Base-by-base conservation (phyloP, 2,797 vertebrate genomes). In the Clarias fuscus region DNA sequence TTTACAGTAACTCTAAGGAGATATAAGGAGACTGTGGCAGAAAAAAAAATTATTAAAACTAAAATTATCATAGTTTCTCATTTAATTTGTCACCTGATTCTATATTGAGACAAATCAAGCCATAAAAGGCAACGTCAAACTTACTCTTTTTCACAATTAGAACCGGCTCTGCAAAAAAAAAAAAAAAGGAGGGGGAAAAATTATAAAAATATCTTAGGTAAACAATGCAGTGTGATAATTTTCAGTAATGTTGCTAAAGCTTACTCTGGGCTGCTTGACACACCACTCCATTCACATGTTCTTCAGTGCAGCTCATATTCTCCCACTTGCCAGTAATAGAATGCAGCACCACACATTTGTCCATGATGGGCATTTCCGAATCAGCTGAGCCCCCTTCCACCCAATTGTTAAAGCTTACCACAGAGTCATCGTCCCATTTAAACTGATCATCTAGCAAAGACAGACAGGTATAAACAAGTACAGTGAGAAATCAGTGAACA, bases 321-420 rank as follows among this genome's bases (percentile, higher is more conserved):
- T 93, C 94, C 97, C 97, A 98, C 88, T 91, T 92, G 22, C 97
- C 96, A 0, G 96, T 95, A 87, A 67, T 86, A 71, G 91, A 94
- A 84, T 96, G 94, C 90, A 98, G 92, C 81, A 93, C 91, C 81
- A 91, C 95, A 85, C 97, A 97, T 0, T 92, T 96, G 61, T 97
- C 95, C 73, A 96, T 2, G 0, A 84, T 62, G 17, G 72, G n/a
- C 1, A 95, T 88, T 48, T 95, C 94, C 0, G 92, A 85, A 0
- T 75, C 87, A 20, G 81, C 87, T 0, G 89, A 59, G 86, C 88
- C 84, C 73, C 90, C 84, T 7, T 91, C 82, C 90, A 94, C 93
- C 96, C 96, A 98, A 89, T 97, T 97, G 15, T 89, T 92, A 91
- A 93, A 98, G 22, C 82, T 92, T 80, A 97, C 88, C 20, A 92